Evolutionary conservation across 2,113 vertebrate genomes (phyloP), one percentile per base, ranked within the genome.

Genomic region (Synchiropus splendidus): DNA sequence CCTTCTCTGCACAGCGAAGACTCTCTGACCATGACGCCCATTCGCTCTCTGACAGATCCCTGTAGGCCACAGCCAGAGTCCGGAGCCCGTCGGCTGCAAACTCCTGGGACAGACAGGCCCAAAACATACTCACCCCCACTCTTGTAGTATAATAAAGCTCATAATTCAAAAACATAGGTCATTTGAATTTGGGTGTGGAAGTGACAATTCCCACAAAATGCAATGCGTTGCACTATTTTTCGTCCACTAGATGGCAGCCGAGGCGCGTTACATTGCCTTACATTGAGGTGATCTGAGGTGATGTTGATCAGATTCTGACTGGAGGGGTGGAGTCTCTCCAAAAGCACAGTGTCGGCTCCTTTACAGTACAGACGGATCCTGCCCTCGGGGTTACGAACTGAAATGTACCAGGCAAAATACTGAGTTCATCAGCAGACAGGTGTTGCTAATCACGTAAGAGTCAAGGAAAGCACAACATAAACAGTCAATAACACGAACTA

Each of bases 311-410:
- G 79, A 14, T 89, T 83, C 13, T 85, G 90, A 69, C 83, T 86
- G 38, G 78, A 21, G 0, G 81, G 82, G 55, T 87, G 88, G 15
- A 97, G 88, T 27, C 90, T 80, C 42, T 93, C 90, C 18, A 97
- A 78, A 41, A 97, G 75, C 66, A 96, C 86, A 0, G 89, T 93
- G 80, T 97, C 92, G 0, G 92, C 92, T 0, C 92, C 92, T 70
- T 97, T 97, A 80, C 92, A 95, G 82, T 95, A 97, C n/a, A 95
- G 86, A 1, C 91, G 82, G 61, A 95, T 92, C 58, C 75, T 83
- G n/a, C 92, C 92, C 70, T 90, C 85, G 0, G 89, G 87, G 61
- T 84, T 89, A 38, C 92, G 85, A 10, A 95, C 92, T 95, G 59
- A 39, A 31, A 48, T 48, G 4, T 32, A 42, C 70, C 6, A 54